phyloP scores from a whole-genome alignment of 2,113 vertebrate genomes.

The Heterocephalus glaber region DNA sequence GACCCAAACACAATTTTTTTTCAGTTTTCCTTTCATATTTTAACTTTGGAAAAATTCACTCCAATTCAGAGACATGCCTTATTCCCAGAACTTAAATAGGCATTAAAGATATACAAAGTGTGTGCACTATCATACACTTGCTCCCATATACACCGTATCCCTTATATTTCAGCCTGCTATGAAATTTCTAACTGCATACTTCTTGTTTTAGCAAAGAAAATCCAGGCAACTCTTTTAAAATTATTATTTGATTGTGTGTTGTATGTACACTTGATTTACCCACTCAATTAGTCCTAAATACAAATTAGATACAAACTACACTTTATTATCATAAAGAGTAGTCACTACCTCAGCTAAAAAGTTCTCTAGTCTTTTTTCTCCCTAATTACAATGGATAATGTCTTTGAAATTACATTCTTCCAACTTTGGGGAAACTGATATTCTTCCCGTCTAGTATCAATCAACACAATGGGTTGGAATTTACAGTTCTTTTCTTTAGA shows the following conservation, averaged over 20 bases:
- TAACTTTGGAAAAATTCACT: slow-evolving; percentile 1
- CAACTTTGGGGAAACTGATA: slow-evolving; percentile 7
- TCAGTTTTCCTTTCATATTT: background rate
- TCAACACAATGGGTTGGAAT: background rate
- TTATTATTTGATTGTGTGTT: background rate
- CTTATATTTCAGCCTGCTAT: background rate
- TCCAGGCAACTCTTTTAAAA: background rate
- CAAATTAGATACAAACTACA: slow-evolving; percentile 20
- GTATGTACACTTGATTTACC: background rate
- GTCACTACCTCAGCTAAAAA: background rate
- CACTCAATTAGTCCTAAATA: background rate
- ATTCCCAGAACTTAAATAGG: slow-evolving; percentile 16
- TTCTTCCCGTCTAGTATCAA: background rate
- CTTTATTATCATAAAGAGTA: background rate
- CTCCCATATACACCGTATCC: background rate
- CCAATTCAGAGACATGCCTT: background rate
- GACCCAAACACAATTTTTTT: background rate
- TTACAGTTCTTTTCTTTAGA: background rate
- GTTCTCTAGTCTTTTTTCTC: background rate
- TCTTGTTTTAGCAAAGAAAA: background rate
- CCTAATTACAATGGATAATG: background rate
- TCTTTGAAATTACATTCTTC: slow-evolving; percentile 20
- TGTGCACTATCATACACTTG: background rate
- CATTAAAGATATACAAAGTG: background rate
- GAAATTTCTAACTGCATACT: background rate